Evolutionary conservation across 1,140 invertebrate genomes (phyloP).

Genomic region (Dreissena polymorpha): DNA sequence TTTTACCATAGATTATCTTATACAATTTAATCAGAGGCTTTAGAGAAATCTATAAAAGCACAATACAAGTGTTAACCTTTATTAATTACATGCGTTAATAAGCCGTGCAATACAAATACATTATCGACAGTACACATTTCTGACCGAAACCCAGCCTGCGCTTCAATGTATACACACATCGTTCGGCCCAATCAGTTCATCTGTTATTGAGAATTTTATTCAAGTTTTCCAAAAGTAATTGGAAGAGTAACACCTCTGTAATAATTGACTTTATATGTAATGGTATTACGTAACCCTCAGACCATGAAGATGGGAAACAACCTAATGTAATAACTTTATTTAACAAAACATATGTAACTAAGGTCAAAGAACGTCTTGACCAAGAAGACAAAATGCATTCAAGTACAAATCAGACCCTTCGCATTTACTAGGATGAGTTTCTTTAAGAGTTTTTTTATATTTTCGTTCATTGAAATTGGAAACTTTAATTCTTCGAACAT

Average conservation of each 20-base stretch:
- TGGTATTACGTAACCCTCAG: constrained; percentile 13
- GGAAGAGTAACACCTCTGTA: constrained; percentile 19
- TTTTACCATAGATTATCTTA: constrained; percentile 27
- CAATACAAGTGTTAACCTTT: neutral
- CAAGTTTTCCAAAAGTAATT: neutral
- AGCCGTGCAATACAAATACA: constrained; percentile 7
- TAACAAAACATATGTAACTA: constrained; percentile 18
- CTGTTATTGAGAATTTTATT: neutral
- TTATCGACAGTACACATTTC: constrained; percentile 7
- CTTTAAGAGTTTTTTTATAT: neutral
- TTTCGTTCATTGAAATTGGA: neutral
- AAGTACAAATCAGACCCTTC: constrained; percentile 12
- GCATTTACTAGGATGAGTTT: neutral
- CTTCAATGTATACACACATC: constrained; percentile 18
- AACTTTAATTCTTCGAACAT: constrained; percentile 34
- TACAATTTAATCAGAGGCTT: constrained; percentile 33
- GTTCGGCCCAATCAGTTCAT: constrained; percentile 1
- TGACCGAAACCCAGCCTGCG: constrained; percentile 8
- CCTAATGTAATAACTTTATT: neutral
- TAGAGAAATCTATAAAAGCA: constrained; percentile 18
- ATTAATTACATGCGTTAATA: constrained; percentile 19
- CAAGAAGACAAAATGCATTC: constrained; percentile 20
- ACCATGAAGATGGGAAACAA: constrained; percentile 21
- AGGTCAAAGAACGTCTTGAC: neutral
- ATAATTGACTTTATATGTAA: constrained; percentile 2